phyloP scores from a whole-genome alignment of 2,113 vertebrate species.

The Dascyllus trimaculatus region DNA sequence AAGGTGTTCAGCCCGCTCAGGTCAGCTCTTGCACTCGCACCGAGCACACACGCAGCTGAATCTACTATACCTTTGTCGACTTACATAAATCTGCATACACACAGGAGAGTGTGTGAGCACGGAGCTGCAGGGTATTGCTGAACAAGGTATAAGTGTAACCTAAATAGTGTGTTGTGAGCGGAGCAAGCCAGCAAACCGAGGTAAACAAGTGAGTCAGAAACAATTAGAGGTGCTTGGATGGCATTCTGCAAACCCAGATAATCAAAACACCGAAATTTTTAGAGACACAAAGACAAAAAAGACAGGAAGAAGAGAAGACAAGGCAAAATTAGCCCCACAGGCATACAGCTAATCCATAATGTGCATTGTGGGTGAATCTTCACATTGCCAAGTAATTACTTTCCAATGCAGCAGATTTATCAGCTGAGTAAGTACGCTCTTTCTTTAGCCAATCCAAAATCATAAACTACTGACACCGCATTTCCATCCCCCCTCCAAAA shows the following conservation, averaged over 20 bases:
- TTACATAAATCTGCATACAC: slow-evolving; percentile 16
- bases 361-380: slow-evolving; percentile 36
- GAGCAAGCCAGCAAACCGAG: slow-evolving; percentile 44
- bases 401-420: slow-evolving; percentile 46
- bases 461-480: slow-evolving; percentile 43
- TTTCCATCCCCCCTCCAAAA: slow-evolving; percentile 49
- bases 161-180: slow-evolving; percentile 25
- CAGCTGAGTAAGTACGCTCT: slow-evolving; percentile 23
- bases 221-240: slow-evolving; percentile 58
- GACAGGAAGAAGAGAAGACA: slow-evolving; percentile 22
- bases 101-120: background rate
- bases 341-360: slow-evolving; percentile 52
- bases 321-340: slow-evolving; percentile 19
- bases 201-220: slow-evolving; percentile 74
- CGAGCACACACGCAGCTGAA: background rate
- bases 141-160: slow-evolving; percentile 17
- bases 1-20: background rate
- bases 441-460: slow-evolving; percentile 37
- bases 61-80: background rate
- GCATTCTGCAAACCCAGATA: slow-evolving; percentile 50
- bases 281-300: slow-evolving; percentile 12
- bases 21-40: background rate
- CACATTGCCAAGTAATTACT: slow-evolving; percentile 53
- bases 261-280: slow-evolving; percentile 57
- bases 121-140: background rate